These are phyloP conservation scores for Empis stercorea DNA, from an alignment of 2,888 invertebrate species.

Conservation along the genomic window DNA sequence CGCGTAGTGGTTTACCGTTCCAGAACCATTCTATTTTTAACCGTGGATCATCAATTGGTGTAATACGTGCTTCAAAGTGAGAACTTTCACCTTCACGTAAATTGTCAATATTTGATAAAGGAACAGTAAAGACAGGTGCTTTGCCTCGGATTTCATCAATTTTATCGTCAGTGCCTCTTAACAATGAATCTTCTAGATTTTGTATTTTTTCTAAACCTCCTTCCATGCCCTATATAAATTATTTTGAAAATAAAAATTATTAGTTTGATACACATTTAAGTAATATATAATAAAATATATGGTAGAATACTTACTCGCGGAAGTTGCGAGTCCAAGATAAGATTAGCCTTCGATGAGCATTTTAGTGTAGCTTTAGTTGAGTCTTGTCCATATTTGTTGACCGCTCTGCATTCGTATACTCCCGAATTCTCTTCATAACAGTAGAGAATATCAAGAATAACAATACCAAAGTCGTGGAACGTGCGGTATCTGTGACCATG, in stretches of 20 bases:
- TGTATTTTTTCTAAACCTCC: constrained; percentile 88
- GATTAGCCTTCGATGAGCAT: constrained; percentile 77
- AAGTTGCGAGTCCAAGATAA: constrained; percentile 84
- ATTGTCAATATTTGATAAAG: constrained; percentile 74
- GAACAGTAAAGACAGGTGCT: constrained; percentile 83
- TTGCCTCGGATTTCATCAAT: constrained; percentile 64
- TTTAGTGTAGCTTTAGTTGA: constrained; percentile 71
- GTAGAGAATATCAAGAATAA: constrained; percentile 87
- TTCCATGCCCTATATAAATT: constrained; percentile 65
- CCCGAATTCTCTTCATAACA: constrained; percentile 95
- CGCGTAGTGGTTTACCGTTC: constrained; percentile 79
- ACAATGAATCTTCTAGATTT: constrained; percentile 78
- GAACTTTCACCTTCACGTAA: constrained; percentile 83
- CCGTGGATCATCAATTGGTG: constrained; percentile 82
- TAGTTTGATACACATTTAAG: neutral
- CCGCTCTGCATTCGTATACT: constrained; percentile 83
- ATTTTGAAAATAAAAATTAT: neutral
- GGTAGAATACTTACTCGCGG: constrained; percentile 52
- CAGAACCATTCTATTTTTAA: constrained; percentile 90
- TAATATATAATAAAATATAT: neutral
- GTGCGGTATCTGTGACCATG: constrained; percentile 94
- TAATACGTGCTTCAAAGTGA: constrained; percentile 80
- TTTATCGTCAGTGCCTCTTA: constrained; percentile 60
- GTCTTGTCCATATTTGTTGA: constrained; percentile 82
- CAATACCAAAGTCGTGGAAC: constrained; percentile 95